Percentiles rank a stretch among this genome's conserved stretches.
Evolutionary conservation across 2,888 invertebrate genomes (phyloP).

Genomic region (Oconnorella tubifera): DNA sequence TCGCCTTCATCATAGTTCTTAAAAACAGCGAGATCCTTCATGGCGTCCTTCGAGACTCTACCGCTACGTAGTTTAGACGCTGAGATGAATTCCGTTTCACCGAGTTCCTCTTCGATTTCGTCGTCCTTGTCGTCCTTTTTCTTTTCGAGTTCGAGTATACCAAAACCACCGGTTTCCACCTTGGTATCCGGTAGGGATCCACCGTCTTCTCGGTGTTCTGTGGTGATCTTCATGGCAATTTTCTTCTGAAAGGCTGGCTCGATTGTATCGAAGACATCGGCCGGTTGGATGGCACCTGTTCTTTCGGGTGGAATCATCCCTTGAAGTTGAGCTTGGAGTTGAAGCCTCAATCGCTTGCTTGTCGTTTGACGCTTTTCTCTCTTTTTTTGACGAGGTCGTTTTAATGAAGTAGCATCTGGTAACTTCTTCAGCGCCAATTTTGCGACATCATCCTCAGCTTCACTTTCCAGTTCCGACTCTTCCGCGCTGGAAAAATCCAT

Average conservation of each 20-base stretch:
- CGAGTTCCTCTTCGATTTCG: slow-evolving; percentile 41
- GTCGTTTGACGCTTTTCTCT: slow-evolving; percentile 24
- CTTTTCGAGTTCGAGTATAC: slow-evolving; percentile 45
- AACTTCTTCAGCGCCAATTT: background rate
- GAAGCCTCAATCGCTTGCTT: slow-evolving; percentile 21
- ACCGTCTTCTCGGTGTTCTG: slow-evolving; percentile 1
- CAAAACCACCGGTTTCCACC: slow-evolving; percentile 43
- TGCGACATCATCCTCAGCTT: slow-evolving; percentile 43
- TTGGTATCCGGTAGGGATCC: background rate
- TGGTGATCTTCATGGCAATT: slow-evolving; percentile 40
- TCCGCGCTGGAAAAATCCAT: slow-evolving; percentile 43
- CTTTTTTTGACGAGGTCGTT: slow-evolving; percentile 40
- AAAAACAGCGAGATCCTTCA: slow-evolving; percentile 69
- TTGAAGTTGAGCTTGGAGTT: slow-evolving; percentile 19
- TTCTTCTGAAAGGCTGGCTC: slow-evolving; percentile 60
- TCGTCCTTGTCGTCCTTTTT: slow-evolving; percentile 32
- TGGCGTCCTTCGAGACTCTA: slow-evolving; percentile 66
- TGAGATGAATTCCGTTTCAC: slow-evolving; percentile 59
- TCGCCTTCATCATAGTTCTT: slow-evolving; percentile 80
- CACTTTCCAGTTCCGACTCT: slow-evolving; percentile 69
- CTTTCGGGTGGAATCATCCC: slow-evolving; percentile 1
- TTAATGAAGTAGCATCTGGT: background rate
- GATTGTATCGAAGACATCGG: slow-evolving; percentile 43
- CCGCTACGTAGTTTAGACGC: slow-evolving; percentile 67
- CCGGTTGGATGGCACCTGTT: slow-evolving; percentile 23